Evolutionary conservation across 64 coral and sea anemone genomes (phyloP).

Genomic region (Orbicella faveolata): DNA sequence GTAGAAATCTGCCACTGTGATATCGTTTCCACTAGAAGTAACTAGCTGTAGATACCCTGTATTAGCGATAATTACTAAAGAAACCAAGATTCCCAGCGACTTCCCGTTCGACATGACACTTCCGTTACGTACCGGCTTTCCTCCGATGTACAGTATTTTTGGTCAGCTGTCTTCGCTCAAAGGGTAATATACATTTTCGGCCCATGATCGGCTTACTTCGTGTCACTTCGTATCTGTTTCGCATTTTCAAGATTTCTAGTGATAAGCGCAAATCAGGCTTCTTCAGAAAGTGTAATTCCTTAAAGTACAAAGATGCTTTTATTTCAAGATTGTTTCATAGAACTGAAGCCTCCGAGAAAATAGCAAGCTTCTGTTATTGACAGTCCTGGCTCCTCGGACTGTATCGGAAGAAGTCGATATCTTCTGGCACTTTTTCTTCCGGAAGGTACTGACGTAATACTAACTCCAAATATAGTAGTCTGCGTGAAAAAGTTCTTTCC

Average conservation of each 20-base stretch:
- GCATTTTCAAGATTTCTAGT: neutral
- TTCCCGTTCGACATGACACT: neutral
- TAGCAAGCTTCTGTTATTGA: neutral
- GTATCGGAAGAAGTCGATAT: neutral
- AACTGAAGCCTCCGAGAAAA: no score
- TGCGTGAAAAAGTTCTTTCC: constrained; percentile 69
- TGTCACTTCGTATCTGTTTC: neutral
- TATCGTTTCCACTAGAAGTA: constrained; percentile 3
- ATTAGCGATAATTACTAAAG: constrained; percentile 6
- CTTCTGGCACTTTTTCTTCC: constrained; percentile 1
- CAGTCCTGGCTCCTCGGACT: neutral
- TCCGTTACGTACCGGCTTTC: neutral
- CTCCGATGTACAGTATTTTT: neutral
- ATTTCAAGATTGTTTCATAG: no score
- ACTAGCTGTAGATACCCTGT: neutral
- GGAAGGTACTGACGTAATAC: constrained; percentile 67
- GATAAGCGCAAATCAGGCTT: neutral
- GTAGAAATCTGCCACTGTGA: constrained; percentile 51
- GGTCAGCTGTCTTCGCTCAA: constrained; percentile 23
- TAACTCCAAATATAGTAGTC: constrained; percentile 72
- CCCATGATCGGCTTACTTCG: neutral
- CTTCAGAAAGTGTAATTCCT: neutral
- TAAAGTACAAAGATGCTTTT: neutral
- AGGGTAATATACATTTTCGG: neutral
- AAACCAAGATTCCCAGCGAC: neutral